Conservation (phyloP, 92 coral and sea anemone species). For the Phymanthus crucifer region DNA sequence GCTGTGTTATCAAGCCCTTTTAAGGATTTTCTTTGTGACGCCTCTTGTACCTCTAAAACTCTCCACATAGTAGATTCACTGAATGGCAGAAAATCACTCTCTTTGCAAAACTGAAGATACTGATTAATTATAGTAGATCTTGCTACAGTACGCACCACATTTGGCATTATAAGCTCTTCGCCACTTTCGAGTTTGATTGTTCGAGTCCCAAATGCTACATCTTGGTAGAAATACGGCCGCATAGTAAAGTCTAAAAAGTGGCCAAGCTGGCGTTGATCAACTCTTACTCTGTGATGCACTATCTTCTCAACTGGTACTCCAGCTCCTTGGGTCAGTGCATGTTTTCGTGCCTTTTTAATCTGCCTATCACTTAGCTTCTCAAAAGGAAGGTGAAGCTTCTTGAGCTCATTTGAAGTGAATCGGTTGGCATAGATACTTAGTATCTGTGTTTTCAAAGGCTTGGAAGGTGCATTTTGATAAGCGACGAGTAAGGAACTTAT, state of each 20-base stretch:
- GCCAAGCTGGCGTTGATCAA: conserved; percentile 42
- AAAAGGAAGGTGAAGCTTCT: conserved; percentile 46
- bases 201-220: conserved; percentile 57
- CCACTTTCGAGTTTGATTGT: conserved; percentile 57
- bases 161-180: conserved; percentile 58
- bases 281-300: conserved; percentile 50
- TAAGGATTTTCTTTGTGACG: conserved; percentile 57
- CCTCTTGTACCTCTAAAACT: conserved; percentile 58
- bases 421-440: conserved; percentile 52
- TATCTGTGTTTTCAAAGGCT: conserved; percentile 43
- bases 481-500: no score
- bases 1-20: conserved; percentile 73
- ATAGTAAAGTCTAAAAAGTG: conserved; percentile 52
- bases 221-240: conserved; percentile 40
- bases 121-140: conserved; percentile 51
- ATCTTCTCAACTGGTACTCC: conserved; percentile 42
- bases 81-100: conserved; percentile 42
- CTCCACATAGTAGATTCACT: conserved; percentile 60
- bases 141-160: conserved; percentile 58
- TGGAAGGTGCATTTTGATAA: conserved; percentile 39
- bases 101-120: conserved; percentile 47
- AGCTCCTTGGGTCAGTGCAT: conserved; percentile 27
- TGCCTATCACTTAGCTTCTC: conserved; percentile 51
- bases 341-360: conserved; percentile 56
- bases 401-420: conserved; percentile 38